Base-by-base conservation (phyloP, 2,797 vertebrate species). In the Parauchenoglanis punctatus region DNA sequence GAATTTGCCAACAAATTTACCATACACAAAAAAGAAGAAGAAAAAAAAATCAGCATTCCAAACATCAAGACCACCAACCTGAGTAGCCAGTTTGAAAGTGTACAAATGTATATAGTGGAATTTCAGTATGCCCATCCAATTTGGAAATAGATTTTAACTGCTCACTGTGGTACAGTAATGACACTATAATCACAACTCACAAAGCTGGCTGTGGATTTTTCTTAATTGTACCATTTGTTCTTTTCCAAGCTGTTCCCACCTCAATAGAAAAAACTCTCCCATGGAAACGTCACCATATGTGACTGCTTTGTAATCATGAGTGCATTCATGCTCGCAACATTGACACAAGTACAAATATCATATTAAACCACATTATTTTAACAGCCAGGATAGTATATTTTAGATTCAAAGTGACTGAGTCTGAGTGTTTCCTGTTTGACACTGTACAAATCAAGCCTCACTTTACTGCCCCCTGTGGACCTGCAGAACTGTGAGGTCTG, bases 391-490 rank as follows among this genome's bases (percentile, higher is more conserved):
- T 61, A 56, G 58, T 61, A 61, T 6, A 81, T 25, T 54, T 46
- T n/a, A 65, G 35, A 1, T 49, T 65, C 35, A 59, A 77, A 63
- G 44, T 90, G 92, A 93, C 90, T 67, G 54, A 90, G 89, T 84
- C 90, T 58, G 52, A 89, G 87, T 83, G 77, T 91, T 87, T 91
- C 59, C 88, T 91, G 90, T 94, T 93, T 92, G 93, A 94, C 93
- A 93, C 92, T 91, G 89, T 91, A 95, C 94, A 95, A 94, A 95
- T 95, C 91, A 94, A 92, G 68, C 65, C 67, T 65, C 58, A 78
- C 81, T 40, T 73, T 61, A 78, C 58, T 75, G 58, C 81, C 72
- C 87, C 88, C 84, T 56, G 35, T 77, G 75, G 83, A 68, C 75
- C 61, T 78, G 18, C 88, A 89, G 20, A 70, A 89, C 81, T 86